Base-by-base conservation (phyloP, 2,888 invertebrate species). In the Leucozona laternaria region DNA sequence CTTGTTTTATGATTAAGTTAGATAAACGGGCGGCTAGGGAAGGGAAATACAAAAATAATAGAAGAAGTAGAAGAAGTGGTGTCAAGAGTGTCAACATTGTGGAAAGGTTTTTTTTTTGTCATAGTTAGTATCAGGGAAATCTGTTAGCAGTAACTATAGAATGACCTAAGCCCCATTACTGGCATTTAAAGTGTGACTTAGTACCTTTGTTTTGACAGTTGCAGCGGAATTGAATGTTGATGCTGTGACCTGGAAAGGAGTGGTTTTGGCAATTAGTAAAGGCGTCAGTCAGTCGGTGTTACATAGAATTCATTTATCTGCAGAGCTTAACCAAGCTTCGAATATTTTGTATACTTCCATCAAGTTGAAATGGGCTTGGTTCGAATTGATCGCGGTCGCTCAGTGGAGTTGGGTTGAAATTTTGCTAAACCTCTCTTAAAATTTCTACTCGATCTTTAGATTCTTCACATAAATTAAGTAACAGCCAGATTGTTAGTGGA, bases 21-120 rank as follows among this genome's bases (percentile, higher is more conserved):
- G n/a, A 7, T 20, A 20, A 22, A 28, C 17, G 20, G 20, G 17
- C 17, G 13, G 25, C 17, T 28, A 8, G 11, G 10, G 17, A 22
- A 48, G 45, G 15, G 43, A 45, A 17, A 17, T 17, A 17, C 37
- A 53, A 34, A 34, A 53, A 53, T 22, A 11, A 8, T n/a, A n/a
- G n/a, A n/a, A n/a, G n/a, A n/a, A 34, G n/a, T 34, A 13, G 8
- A 53, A 45, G 17, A 45, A 45, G 10, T 45, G 45, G 45, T 45
- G 45, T 45, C 45, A 45, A 68, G 20, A 77, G 84, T 85, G 77
- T 81, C 86, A 86, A 73, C 77, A 64, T 72, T 68, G 60, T 64
- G 20, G 70, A 75, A 78, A 22, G 57, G 34, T 58, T 60, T 58
- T 37, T 68, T 48, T 48, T 73, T 58, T 17, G 17, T 10, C 20